Evolutionary conservation across 2,797 vertebrate species (phyloP).

Genomic region (Erethizon dorsatum): DNA sequence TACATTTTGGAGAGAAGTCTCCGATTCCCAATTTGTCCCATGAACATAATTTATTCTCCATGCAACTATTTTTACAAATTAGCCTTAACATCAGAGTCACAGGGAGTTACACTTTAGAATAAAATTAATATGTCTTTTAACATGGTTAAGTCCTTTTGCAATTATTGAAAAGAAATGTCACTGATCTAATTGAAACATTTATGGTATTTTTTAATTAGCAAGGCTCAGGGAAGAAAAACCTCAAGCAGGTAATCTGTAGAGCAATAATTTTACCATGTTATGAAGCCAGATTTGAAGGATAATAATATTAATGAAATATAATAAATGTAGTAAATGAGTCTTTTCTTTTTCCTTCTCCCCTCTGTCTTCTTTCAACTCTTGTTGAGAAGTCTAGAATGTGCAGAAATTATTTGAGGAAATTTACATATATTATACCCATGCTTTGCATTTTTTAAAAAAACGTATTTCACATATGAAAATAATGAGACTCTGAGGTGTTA

Average conservation of each 20-base stretch:
- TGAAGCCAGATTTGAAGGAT: background rate
- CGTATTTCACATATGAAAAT: background rate
- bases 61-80: background rate
- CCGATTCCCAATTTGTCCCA: slow-evolving; percentile 76
- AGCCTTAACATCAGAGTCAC: background rate
- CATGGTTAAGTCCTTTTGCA: background rate
- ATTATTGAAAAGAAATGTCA: slow-evolving; percentile 65
- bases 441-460: background rate
- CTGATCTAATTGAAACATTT: slow-evolving; percentile 52
- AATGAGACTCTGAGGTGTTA: background rate
- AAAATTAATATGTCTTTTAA: background rate
- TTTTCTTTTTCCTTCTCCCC: background rate
- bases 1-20: slow-evolving; percentile 18
- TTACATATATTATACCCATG: background rate
- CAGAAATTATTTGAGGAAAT: background rate
- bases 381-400: background rate
- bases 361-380: background rate
- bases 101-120: background rate
- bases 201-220: slow-evolving; percentile 73
- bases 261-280: slow-evolving; percentile 48
- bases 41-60: background rate
- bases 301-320: background rate
- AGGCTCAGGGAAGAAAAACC: slow-evolving; percentile 18
- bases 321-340: background rate
- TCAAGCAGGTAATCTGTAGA: background rate